Evolutionary conservation across 2,888 invertebrate species (phyloP).

Genomic region (Tachina lurida): DNA sequence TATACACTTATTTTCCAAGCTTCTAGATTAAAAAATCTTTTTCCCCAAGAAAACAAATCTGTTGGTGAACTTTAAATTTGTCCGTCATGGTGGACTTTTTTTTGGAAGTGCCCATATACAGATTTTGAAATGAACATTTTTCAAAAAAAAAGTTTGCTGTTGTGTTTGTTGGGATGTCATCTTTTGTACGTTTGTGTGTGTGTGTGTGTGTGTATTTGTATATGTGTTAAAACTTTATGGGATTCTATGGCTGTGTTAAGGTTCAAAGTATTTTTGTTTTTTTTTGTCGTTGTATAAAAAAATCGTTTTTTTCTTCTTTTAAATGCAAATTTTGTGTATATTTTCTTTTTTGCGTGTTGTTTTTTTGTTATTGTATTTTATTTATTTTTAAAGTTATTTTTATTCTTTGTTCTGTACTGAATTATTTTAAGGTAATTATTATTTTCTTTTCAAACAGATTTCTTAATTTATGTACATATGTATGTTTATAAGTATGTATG

Average conservation of each 20-base stretch:
- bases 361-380: constrained; percentile 8
- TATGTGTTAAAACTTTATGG: not conserved
- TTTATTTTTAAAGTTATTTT: constrained; percentile 29
- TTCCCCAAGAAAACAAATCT: too few relatives aligned
- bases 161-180: constrained; percentile 11
- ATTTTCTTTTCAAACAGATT: constrained; percentile 33
- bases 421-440: constrained; percentile 46
- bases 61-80: too few relatives aligned
- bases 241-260: constrained; percentile 9
- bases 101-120: too few relatives aligned
- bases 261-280: constrained; percentile 66
- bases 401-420: constrained; percentile 31
- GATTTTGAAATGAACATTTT: too few relatives aligned
- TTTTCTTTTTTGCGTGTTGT: constrained; percentile 33
- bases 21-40: too few relatives aligned
- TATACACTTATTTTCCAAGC: too few relatives aligned
- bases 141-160: not conserved
- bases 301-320: not conserved
- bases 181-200: not conserved
- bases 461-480: constrained; percentile 3
- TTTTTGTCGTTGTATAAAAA: constrained; percentile 12
- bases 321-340: constrained; percentile 63
- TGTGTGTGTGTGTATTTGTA: not conserved
- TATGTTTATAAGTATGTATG: not conserved
- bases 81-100: too few relatives aligned